Evolutionary conservation across 2,113 vertebrate species (phyloP).

Genomic region (Ammodytes marinus): DNA sequence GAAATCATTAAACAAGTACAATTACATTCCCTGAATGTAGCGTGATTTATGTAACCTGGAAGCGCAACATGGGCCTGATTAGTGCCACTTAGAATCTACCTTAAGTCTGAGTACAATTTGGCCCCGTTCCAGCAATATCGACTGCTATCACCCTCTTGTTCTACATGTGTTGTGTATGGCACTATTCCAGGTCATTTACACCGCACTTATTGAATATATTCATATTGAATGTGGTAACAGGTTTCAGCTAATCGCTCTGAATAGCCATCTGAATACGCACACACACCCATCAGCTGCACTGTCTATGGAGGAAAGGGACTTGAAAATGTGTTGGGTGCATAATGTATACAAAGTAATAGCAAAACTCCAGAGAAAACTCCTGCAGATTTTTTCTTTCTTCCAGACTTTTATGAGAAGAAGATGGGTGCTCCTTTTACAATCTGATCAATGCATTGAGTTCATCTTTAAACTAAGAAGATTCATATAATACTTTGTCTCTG

Average conservation of each 20-base stretch:
- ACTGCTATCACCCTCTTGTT: constrained; percentile 38
- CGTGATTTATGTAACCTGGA: constrained; percentile 28
- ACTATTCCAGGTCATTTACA: constrained; percentile 60
- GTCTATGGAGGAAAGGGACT: constrained; percentile 25
- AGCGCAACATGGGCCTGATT: constrained; percentile 23
- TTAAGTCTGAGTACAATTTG: constrained; percentile 24
- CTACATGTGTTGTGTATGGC: constrained; percentile 54
- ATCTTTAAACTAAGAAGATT: constrained; percentile 71
- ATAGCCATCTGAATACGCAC: constrained; percentile 40
- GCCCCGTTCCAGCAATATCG: constrained; percentile 28
- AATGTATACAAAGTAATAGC: constrained; percentile 39
- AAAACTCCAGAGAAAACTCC: constrained; percentile 65
- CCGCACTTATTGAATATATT: constrained; percentile 56
- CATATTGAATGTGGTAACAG: constrained; percentile 50
- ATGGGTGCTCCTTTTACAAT: constrained; percentile 71
- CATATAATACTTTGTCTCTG: constrained; percentile 68
- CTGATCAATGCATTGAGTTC: constrained; percentile 55
- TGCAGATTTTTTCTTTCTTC: constrained; percentile 39
- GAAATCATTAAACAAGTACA: constrained; percentile 30
- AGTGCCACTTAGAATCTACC: constrained; percentile 36
- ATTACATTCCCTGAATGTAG: constrained; percentile 48
- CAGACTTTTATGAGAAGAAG: constrained; percentile 64
- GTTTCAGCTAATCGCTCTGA: constrained; percentile 27
- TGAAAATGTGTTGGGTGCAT: constrained; percentile 41
- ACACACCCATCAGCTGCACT: constrained; percentile 36